A percentile compares a stretch with the other conserved stretches of the same genome.
phyloP scores from a whole-genome alignment of 2,113 vertebrate species.

The Paramisgurnus dabryanus region DNA sequence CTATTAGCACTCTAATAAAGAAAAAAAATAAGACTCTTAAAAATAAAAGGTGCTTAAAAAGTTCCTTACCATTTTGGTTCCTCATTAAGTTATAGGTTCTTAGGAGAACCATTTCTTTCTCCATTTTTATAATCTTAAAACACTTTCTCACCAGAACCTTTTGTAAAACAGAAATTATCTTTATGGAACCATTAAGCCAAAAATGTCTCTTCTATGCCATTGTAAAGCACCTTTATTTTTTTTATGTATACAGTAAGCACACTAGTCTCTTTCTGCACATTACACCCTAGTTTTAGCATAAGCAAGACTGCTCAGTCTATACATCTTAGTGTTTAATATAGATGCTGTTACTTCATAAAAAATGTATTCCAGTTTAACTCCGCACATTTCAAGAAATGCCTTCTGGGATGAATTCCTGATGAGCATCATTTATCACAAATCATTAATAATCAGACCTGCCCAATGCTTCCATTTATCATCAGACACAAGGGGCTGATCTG shows the following conservation, averaged over 20 bases:
- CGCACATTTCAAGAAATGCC: background rate
- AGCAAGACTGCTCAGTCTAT: background rate
- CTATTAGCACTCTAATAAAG: too few relatives aligned
- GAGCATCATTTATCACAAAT: background rate
- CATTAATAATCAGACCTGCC: background rate
- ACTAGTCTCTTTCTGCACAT: constrained; percentile 31
- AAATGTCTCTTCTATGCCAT: too few relatives aligned
- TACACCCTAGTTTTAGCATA: background rate
- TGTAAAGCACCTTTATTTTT: too few relatives aligned
- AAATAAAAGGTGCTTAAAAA: too few relatives aligned
- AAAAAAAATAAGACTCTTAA: too few relatives aligned
- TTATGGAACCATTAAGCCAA: too few relatives aligned
- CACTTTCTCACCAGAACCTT: too few relatives aligned
- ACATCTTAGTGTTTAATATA: background rate
- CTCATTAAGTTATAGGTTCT: too few relatives aligned
- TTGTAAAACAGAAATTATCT: too few relatives aligned
- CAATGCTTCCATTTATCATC: background rate
- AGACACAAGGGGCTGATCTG: background rate
- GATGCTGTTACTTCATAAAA: background rate
- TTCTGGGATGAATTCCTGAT: background rate
- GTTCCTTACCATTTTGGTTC: too few relatives aligned
- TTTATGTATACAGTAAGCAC: background rate
- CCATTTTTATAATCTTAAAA: too few relatives aligned
- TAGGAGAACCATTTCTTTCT: too few relatives aligned
- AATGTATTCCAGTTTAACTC: background rate